Base-by-base conservation (phyloP, 1,140 invertebrate genomes). In the Sycophila sp. region DNA sequence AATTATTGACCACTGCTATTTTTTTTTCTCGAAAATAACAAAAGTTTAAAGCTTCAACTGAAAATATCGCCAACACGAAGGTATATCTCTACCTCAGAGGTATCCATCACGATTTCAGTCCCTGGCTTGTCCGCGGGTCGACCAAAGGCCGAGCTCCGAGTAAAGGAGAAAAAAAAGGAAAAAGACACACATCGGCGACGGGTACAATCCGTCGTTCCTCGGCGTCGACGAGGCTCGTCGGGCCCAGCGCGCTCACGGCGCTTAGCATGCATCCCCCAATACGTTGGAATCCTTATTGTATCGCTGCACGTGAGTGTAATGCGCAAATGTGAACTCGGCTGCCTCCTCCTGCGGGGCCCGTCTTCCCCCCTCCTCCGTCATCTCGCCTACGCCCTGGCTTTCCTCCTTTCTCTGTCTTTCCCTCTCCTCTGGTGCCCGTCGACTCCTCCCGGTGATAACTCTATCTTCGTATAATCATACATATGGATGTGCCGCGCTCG, bases 271-370 rank as follows among this genome's bases (percentile, higher is more conserved):
- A 84, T 83, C 84, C 80, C 82, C 82, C 77, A 83, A 82, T 84
- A 85, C 81, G 75, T 77, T 81, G 82, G 83, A 86, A 85, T 86
- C 84, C 85, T 86, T 86, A 85, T 86, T 86, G 85, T 86, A 84
- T 85, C 81, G 82, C 80, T 85, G 83, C 83, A 86, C 85, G 85
- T 85, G 85, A 86, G 79, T 70, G 80, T 85, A 85, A 85, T 86
- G 81, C 81, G 83, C 78, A 86, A 86, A 83, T 80, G 78, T 80
- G 80, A 81, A 82, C 80, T 80, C 75, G 75, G 75, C 78, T 75
- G 77, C n/a, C n/a, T n/a, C n/a, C 76, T 73, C 72, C 76, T 80
- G 77, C 80, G 78, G 80, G 80, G 77, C 76, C 76, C 75, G 76
- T 77, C 76, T 28, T 45, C 34, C 42, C 36, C 58, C 53, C 58